phyloP scores from a whole-genome alignment of 2,888 invertebrate species.

The Bembecia ichneumoniformis region DNA sequence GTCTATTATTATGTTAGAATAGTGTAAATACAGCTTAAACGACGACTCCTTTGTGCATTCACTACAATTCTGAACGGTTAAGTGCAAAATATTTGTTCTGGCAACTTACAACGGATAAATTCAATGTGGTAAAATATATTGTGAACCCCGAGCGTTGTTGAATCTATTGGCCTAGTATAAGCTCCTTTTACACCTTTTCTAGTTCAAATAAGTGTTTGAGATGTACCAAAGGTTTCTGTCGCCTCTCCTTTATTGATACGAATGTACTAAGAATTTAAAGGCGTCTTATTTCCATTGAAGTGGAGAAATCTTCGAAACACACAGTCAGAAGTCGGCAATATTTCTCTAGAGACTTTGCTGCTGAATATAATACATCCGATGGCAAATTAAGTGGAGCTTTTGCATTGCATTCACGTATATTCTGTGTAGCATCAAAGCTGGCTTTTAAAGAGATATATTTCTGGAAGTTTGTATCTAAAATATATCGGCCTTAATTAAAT shows the following conservation, averaged over 20 bases:
- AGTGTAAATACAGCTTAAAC: constrained; percentile 7
- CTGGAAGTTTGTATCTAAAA: background rate
- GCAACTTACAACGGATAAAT: constrained; percentile 19
- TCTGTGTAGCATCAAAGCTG: background rate
- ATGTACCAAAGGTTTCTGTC: background rate
- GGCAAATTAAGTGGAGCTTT: background rate
- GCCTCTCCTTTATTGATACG: background rate
- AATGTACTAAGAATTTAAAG: background rate
- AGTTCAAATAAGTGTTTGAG: background rate
- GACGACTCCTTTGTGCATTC: constrained; percentile 26
- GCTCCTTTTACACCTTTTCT: constrained; percentile 6
- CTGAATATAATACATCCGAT: background rate
- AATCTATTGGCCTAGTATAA: constrained; percentile 19
- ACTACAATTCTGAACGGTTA: constrained; percentile 22
- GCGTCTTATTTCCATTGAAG: background rate
- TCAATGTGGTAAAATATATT: constrained; percentile 27
- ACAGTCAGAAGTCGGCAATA: background rate
- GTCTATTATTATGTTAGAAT: too few species aligned
- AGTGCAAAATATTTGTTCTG: constrained; percentile 42
- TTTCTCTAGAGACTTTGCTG: background rate
- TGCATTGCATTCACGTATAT: background rate
- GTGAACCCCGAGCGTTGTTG: constrained; percentile 18
- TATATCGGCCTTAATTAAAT: background rate
- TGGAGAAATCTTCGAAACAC: background rate
- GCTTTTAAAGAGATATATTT: background rate